Conservation (phyloP, 2,797 vertebrate genomes). For the Gymnodraco acuticeps region DNA sequence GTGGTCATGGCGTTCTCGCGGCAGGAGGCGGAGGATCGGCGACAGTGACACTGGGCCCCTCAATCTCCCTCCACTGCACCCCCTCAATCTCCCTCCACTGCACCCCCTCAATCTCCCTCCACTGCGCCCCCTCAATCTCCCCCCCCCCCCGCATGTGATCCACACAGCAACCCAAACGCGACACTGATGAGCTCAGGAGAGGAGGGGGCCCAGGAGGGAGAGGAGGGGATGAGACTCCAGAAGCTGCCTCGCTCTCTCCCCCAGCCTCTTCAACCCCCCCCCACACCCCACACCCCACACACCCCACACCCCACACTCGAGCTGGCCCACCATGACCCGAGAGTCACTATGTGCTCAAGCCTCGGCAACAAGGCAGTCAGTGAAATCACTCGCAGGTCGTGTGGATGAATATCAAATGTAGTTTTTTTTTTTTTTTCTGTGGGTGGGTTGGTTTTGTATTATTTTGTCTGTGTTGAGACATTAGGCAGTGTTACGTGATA, state of each 20-base stretch:
- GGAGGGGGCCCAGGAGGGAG: slow-evolving; percentile 50
- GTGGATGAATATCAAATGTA: slow-evolving; percentile 66
- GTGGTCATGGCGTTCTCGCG: slow-evolving; percentile 99
- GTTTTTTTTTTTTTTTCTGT: slow-evolving; percentile 14
- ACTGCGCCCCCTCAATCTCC: too few species aligned
- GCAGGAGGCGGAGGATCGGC: slow-evolving; percentile 96
- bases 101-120: too few species aligned
- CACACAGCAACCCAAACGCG: slow-evolving; percentile 56
- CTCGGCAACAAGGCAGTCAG: slow-evolving; percentile 62
- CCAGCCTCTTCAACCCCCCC: slow-evolving; percentile 54
- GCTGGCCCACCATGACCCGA: slow-evolving; percentile 68
- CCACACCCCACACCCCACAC: too few species aligned
- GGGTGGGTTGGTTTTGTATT: slow-evolving; percentile 44
- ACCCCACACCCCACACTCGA: slow-evolving; percentile 71
- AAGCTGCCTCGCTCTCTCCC: slow-evolving; percentile 52
- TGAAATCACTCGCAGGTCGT: slow-evolving; percentile 71
- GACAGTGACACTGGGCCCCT: slow-evolving; percentile 88
- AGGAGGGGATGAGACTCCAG: slow-evolving; percentile 57
- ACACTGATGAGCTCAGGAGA: slow-evolving; percentile 81
- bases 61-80: slow-evolving; percentile 26
- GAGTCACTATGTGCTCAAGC: slow-evolving; percentile 62
- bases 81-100: too few species aligned
- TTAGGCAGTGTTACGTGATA: slow-evolving; percentile 66
- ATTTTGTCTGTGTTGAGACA: slow-evolving; percentile 50
- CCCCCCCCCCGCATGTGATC: slow-evolving; percentile 52